Base-by-base conservation (phyloP, 2,888 invertebrate species). In the Apeira syringaria region DNA sequence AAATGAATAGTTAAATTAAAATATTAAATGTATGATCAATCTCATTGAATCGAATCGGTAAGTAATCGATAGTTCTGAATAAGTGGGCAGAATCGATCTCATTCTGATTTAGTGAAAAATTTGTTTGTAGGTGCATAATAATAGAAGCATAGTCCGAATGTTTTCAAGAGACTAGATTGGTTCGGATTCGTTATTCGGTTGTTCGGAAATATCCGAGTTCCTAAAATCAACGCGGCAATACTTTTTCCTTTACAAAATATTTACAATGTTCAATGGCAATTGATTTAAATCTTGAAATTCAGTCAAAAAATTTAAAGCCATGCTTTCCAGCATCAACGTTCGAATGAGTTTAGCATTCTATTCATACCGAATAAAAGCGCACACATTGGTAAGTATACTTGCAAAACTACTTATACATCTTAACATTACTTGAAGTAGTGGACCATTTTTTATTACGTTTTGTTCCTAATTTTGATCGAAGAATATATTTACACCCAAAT, bases 401-500 rank as follows among this genome's bases (percentile, higher is more conserved):
- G 76, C 75, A 60, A 63, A 59, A 66, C 70, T 70, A 71, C 63
- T 58, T 61, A 59, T 59, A 67, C 67, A 76, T 58, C 79, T 81
- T 84, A 84, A 69, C 36, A 70, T 78, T 81, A 81, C 61, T 74
- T 74, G 72, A 71, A 78, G 61, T 82, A 87, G 82, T 87, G 87
- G 88, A 88, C 87, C 88, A 77, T 85, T 79, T 77, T 69, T 64
- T 64, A 64, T 61, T 61, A 62, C 55, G 64, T 63, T 70, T 83
- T 77, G 78, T 81, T 82, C 74, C 77, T 76, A 77, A 75, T 74
- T 80, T 80, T 83, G 79, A 81, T 80, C 66, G 62, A 74, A 74
- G n/a, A 28, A 41, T 47, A 41, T 48, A 44, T 52, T 66, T 65
- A 64, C 64, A 66, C 63, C 64, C 66, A 64, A 20, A 39, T 28